Base-by-base conservation (phyloP, 2,113 vertebrate genomes). In the Sinocyclocheilus anophthalmus region DNA sequence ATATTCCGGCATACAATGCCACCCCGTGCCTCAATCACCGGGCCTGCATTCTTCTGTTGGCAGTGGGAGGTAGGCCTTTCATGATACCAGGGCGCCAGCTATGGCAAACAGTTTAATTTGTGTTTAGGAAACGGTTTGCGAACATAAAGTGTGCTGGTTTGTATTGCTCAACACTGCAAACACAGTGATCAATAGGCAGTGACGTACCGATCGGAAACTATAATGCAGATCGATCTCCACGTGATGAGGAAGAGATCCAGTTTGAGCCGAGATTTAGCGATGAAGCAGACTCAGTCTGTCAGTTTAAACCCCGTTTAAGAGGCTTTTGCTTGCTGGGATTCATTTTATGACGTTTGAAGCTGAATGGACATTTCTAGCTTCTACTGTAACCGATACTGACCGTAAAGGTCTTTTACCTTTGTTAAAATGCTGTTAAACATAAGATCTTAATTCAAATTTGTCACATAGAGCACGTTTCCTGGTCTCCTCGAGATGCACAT, bases 1-100 rank as follows among this genome's bases (percentile, higher is more conserved):
- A 90, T 89, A 89, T 84, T 85, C 86, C 69, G 53, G 50, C 83
- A 30, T 88, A 90, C 88, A 90, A 90, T 89, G 63, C 82, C 59
- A 79, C 33, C 76, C 87, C 75, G 57, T 77, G 88, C 83, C 85
- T 87, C 86, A 86, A 88, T 86, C 87, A 67, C 85, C 30, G 57
- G 76, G 70, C 39, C 85, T 65, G 83, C 48, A 57, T 75, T 75
- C 70, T 67, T 73, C 33, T 70, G 76, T 80, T 87, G 81, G 84
- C 86, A 88, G 55, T 69, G 69, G 61, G 80, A 75, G 70, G 70
- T 76, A 65, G 73, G 37, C 73, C 72, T 89, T 89, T 86, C 48
- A 76, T 45, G 82, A 78, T 67, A 84, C 63, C 48, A 57, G 30
- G 75, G 72, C 75, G 83, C 55, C 84, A 70, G 73, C 42, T 82